phyloP scores from a whole-genome alignment of 2,888 invertebrate genomes.

The Drosophila austrosaltans region DNA sequence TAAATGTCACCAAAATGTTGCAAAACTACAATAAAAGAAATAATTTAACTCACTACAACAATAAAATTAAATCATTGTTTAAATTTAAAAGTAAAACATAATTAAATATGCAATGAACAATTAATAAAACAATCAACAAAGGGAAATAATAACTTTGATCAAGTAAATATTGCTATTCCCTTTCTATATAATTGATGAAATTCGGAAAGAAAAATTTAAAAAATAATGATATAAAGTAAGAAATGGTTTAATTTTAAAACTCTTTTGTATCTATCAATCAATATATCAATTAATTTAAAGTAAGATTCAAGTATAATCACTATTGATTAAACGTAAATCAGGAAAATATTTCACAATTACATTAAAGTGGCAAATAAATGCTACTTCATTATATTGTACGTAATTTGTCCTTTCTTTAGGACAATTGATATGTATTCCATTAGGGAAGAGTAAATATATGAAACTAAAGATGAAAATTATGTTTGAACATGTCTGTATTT shows the following conservation, averaged over 20 bases:
- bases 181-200: too few species aligned
- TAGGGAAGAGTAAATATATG: not conserved
- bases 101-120: slow-evolving; percentile 47
- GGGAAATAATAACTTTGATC: too few species aligned
- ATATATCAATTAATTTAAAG: too few species aligned
- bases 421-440: not conserved
- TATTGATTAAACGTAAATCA: too few species aligned
- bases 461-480: slow-evolving; percentile 15
- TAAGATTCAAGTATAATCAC: too few species aligned
- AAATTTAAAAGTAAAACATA: slow-evolving; percentile 39
- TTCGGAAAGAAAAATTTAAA: too few species aligned
- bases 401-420: not conserved
- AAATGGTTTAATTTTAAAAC: too few species aligned
- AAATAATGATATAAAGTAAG: too few species aligned
- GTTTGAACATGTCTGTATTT: slow-evolving; percentile 43
- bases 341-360: too few species aligned
- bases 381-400: too few species aligned
- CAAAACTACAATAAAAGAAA: slow-evolving; percentile 9
- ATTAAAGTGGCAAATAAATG: too few species aligned
- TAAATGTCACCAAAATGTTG: slow-evolving; percentile 64
- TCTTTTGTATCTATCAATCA: too few species aligned
- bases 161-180: not conserved
- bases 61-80: slow-evolving; percentile 29
- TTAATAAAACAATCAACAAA: not conserved
- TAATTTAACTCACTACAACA: slow-evolving; percentile 7